Percentiles rank a stretch among this genome's conserved stretches.
These are phyloP conservation scores for Petrolisthes manimaculis DNA, from an alignment of 2,888 invertebrate species.

Conservation along the genomic window DNA sequence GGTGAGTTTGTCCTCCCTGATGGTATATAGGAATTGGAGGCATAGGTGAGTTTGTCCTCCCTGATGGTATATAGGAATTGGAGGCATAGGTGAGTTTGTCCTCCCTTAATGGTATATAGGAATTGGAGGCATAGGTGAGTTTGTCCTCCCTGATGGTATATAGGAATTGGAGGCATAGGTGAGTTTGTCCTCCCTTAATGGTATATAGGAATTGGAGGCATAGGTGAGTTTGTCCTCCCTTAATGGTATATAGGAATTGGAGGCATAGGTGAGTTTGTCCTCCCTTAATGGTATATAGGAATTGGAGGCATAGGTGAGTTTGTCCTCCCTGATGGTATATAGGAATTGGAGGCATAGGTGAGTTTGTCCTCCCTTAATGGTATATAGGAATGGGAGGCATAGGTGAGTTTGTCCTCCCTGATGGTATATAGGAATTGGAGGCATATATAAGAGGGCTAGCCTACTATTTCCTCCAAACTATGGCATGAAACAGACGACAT, in stretches of 20 bases:
- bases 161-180: no score
- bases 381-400: conserved; percentile 82
- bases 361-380: background rate
- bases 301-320: no score
- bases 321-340: conserved; percentile 69
- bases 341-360: conserved; percentile 86
- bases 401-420: conserved; percentile 76
- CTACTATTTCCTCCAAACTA: background rate
- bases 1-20: conserved; percentile 72
- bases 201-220: conserved; percentile 77
- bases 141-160: background rate
- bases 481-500: background rate
- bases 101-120: conserved; percentile 68
- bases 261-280: no score
- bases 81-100: no score
- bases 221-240: conserved; percentile 73
- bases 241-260: no score
- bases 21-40: no score
- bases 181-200: background rate
- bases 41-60: no score
- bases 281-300: background rate
- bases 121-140: conserved; percentile 86
- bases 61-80: background rate
- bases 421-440: conserved; percentile 78
- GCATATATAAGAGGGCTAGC: conserved; percentile 76